Conservation (phyloP, 1,140 invertebrate species). For the Varroa destructor region DNA sequence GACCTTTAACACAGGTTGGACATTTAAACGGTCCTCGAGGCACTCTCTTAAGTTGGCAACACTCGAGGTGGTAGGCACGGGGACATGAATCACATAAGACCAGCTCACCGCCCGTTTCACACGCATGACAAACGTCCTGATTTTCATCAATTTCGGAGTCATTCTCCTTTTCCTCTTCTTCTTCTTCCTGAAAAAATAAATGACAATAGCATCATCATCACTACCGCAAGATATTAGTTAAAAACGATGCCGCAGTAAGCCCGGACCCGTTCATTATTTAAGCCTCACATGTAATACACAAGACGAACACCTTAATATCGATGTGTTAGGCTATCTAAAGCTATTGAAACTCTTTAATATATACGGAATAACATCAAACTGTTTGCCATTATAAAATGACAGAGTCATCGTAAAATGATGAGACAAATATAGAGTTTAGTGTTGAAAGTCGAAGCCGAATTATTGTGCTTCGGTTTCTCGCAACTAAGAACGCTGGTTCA, state of each 20-base stretch:
- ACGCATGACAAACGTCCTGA: constrained; percentile 42
- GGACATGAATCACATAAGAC: constrained; percentile 49
- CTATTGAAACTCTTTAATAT: too few species aligned
- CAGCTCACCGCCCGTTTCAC: constrained; percentile 45
- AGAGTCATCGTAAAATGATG: too few species aligned
- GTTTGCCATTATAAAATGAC: too few species aligned
- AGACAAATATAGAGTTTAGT: too few species aligned
- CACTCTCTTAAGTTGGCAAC: constrained; percentile 47
- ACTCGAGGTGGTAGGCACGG: constrained; percentile 47
- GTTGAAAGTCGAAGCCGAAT: too few species aligned
- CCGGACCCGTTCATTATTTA: background rate
- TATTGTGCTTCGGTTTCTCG: too few species aligned
- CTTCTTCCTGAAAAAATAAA: constrained; percentile 24
- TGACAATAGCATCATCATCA: constrained; percentile 32
- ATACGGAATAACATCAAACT: too few species aligned
- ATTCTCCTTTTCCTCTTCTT: constrained; percentile 14
- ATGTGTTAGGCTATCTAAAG: too few species aligned
- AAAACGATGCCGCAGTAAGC: background rate
- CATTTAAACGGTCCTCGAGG: constrained; percentile 51
- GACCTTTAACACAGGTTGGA: constrained; percentile 41
- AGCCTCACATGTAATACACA: background rate
- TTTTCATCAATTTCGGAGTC: constrained; percentile 17
- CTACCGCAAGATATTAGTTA: constrained; percentile 2
- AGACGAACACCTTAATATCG: background rate
- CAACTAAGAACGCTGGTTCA: too few species aligned